phyloP scores from a whole-genome alignment of 2,113 vertebrate genomes.

The Tapirus terrestris region DNA sequence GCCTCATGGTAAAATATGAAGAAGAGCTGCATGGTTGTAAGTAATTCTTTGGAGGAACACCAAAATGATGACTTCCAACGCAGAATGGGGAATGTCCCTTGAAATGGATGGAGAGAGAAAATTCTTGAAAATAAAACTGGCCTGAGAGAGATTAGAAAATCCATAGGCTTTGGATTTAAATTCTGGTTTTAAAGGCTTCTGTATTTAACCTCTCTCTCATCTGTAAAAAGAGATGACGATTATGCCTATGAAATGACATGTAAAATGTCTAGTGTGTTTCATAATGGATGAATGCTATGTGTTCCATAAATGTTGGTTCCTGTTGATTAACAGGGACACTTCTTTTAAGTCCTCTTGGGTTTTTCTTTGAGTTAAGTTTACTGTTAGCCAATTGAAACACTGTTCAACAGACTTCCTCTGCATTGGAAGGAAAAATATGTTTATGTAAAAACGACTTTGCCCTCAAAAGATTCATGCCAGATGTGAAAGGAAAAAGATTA shows the following conservation, averaged over 20 bases:
- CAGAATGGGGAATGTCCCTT: background rate
- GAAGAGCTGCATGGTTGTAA: background rate
- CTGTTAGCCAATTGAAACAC: background rate
- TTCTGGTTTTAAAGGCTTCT: background rate
- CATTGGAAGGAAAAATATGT: background rate
- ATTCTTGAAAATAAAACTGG: background rate
- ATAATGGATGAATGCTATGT: accelerated
- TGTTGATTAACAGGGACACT: background rate
- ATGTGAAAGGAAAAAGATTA: background rate
- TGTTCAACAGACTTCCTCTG: background rate
- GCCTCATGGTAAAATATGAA: background rate
- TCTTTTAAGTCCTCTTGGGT: background rate
- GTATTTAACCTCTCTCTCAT: background rate
- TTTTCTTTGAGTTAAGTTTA: conserved; percentile 1
- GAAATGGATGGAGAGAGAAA: background rate
- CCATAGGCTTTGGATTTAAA: background rate
- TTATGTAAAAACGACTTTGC: background rate
- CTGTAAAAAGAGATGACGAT: background rate
- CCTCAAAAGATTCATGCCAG: background rate
- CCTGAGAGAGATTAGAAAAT: background rate
- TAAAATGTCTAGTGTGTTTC: background rate
- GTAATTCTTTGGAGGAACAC: background rate
- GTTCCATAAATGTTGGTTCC: background rate
- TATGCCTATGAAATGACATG: too few species aligned
- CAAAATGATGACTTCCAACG: background rate